Conservation (phyloP, 2,113 vertebrate genomes). For the Turnix velox region DNA sequence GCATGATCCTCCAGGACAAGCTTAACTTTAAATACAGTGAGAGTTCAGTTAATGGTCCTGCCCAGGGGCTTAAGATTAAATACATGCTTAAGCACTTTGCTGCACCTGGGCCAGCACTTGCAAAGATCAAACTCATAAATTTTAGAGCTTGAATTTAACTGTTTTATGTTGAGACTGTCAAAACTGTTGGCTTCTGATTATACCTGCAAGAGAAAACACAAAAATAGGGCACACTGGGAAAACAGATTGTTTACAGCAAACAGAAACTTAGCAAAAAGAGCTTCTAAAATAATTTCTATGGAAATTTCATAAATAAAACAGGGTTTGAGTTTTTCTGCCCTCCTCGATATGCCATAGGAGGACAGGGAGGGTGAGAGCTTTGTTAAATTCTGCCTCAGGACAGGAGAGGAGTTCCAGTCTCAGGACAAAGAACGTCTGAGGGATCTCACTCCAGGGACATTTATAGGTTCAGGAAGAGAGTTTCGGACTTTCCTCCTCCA, state of each 20-base stretch:
- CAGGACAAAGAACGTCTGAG: background rate
- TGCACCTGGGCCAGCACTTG: background rate
- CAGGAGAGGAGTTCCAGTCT: accelerated
- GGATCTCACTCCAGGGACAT: background rate
- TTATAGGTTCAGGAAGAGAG: background rate
- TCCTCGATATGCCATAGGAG: accelerated
- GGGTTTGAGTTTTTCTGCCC: background rate
- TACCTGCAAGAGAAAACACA: background rate
- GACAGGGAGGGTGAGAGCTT: accelerated
- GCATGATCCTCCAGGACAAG: conserved; percentile 20
- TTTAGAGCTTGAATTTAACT: background rate
- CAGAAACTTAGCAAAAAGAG: background rate
- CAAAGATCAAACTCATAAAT: background rate
- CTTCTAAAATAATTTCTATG: background rate
- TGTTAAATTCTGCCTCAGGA: background rate
- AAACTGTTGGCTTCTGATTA: background rate
- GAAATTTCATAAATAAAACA: background rate
- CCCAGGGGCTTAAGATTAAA: conserved; percentile 7
- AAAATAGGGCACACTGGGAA: background rate
- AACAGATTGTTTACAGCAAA: background rate
- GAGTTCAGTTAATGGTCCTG: background rate
- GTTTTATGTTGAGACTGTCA: background rate
- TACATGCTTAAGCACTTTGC: background rate
- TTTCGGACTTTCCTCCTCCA: background rate
- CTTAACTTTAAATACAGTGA: conserved; percentile 1